phyloP scores from a whole-genome alignment of 2,113 vertebrate genomes.

The Leiothrix lutea region DNA sequence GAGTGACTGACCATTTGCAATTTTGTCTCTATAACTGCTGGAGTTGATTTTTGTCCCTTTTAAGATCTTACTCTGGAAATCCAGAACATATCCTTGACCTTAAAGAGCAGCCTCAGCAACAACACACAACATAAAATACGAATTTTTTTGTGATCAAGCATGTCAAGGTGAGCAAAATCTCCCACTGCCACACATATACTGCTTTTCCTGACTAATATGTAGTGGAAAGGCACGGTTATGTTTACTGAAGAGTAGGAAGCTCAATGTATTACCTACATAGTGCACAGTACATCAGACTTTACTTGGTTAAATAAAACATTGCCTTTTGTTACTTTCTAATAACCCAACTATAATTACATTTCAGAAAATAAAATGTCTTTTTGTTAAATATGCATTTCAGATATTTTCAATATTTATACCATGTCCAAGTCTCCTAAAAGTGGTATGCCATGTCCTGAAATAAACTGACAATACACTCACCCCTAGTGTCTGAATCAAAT shows the following conservation, averaged over 20 bases:
- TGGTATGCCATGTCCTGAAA: background rate
- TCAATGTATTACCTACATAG: background rate
- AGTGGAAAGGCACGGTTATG: background rate
- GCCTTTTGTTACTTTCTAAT: background rate
- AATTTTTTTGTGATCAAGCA: background rate
- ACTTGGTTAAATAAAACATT: background rate
- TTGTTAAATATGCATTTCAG: background rate
- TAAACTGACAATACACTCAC: background rate
- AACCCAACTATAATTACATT: background rate
- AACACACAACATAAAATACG: background rate
- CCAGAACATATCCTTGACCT: background rate
- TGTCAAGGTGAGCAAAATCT: background rate
- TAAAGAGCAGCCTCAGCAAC: background rate
- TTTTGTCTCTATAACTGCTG: background rate
- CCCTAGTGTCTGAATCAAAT: background rate
- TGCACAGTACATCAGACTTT: background rate
- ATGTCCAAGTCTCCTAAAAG: background rate
- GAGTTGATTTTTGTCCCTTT: background rate
- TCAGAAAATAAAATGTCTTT: background rate
- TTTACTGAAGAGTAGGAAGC: background rate
- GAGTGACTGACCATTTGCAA: background rate
- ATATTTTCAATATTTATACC: background rate
- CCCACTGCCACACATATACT: background rate
- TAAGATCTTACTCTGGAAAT: background rate
- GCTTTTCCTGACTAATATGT: background rate